These are phyloP conservation scores for Xylota segnis DNA, from an alignment of 2,888 invertebrate genomes.

Conservation along the genomic window DNA sequence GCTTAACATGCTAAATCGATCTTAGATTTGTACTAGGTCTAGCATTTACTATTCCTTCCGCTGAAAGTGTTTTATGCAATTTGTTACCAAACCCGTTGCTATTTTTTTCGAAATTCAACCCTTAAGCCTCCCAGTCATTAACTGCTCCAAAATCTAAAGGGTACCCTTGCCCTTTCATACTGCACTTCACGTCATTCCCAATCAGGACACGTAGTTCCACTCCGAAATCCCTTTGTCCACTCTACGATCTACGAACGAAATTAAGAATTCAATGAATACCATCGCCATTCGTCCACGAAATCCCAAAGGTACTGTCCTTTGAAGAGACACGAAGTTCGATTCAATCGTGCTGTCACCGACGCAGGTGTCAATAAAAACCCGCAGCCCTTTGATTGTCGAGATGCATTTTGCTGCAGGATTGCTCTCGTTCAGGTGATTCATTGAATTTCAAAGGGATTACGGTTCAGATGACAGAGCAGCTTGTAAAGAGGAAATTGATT, in stretches of 20 bases:
- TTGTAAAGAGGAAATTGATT: not conserved
- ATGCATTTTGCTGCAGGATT: not conserved
- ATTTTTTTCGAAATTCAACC: no score
- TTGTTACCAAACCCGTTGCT: no score
- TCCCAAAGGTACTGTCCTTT: not conserved
- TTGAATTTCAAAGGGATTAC: not conserved
- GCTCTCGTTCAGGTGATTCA: not conserved
- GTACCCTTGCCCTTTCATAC: no score
- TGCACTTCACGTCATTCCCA: no score
- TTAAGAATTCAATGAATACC: slow-evolving; percentile 43
- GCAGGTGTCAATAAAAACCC: slow-evolving; percentile 1
- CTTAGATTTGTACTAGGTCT: no score
- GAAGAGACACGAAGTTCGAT: not conserved
- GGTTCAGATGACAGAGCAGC: not conserved
- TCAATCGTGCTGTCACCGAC: not conserved
- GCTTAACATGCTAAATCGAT: no score
- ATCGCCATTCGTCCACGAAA: slow-evolving; percentile 13
- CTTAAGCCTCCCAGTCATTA: no score
- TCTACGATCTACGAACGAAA: not conserved
- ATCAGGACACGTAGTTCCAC: no score
- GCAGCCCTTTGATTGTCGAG: not conserved
- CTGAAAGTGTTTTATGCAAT: no score
- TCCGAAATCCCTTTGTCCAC: not conserved
- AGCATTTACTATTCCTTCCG: no score
- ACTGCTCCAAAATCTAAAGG: no score